Conservation (phyloP, 2,113 vertebrate genomes). For the Ammodytes dubius region DNA sequence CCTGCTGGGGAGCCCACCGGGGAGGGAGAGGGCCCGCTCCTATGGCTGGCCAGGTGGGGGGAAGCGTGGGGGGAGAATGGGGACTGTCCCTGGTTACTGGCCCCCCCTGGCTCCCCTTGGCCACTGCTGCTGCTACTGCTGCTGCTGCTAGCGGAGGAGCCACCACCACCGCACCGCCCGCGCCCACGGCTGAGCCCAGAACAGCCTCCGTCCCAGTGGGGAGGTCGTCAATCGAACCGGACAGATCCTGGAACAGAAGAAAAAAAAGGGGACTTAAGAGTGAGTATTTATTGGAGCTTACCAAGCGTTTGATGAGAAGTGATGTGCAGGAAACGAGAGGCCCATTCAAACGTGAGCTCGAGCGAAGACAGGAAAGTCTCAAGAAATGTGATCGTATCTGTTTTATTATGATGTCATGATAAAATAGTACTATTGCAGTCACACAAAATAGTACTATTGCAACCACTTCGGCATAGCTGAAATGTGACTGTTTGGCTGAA, state of each 20-base stretch:
- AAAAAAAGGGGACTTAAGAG: slow-evolving; percentile 7
- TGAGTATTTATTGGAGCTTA: slow-evolving; percentile 52
- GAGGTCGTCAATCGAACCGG: slow-evolving; percentile 96
- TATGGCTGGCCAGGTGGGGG: slow-evolving; percentile 92
- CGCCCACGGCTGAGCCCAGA: slow-evolving; percentile 90
- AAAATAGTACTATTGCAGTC: neutral
- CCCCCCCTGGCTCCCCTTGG: slow-evolving; percentile 89
- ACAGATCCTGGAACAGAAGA: slow-evolving; percentile 90
- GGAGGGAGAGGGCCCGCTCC: slow-evolving; percentile 93
- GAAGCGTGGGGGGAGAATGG: slow-evolving; percentile 97
- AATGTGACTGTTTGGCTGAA: slow-evolving; percentile 3
- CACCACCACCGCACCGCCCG: slow-evolving; percentile 73
- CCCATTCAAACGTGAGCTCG: slow-evolving; percentile 34
- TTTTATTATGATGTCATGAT: slow-evolving; percentile 27
- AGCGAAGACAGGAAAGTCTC: slow-evolving; percentile 1
- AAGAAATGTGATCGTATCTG: no score
- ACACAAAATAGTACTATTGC: slow-evolving; percentile 10
- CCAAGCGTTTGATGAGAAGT: slow-evolving; percentile 47
- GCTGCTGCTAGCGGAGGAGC: slow-evolving; percentile 82
- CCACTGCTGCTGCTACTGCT: slow-evolving; percentile 86
- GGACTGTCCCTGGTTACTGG: slow-evolving; percentile 92
- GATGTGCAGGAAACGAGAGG: slow-evolving; percentile 58
- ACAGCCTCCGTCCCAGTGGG: slow-evolving; percentile 95
- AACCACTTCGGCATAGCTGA: slow-evolving; percentile 13
- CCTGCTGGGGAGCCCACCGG: slow-evolving; percentile 94